These are phyloP conservation scores for Callyntrura guangdongensis DNA, from an alignment of 2,888 invertebrate genomes.

Conservation along the genomic window DNA sequence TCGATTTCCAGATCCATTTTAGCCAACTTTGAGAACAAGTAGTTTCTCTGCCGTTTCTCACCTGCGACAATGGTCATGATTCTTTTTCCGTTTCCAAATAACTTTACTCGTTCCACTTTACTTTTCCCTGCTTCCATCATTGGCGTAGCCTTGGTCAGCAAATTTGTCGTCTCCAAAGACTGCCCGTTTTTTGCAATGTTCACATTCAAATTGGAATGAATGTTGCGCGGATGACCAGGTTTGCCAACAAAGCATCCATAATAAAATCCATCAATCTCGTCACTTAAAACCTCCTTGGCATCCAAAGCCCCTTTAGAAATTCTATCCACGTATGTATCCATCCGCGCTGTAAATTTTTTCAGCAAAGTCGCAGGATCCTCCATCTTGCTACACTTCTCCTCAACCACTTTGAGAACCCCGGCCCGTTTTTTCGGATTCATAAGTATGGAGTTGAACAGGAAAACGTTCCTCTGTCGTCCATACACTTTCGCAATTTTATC, in stretches of 20 bases:
- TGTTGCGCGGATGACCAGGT: background rate
- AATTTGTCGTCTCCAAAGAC: background rate
- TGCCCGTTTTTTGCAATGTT: conserved; percentile 8
- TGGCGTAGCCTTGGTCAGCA: background rate
- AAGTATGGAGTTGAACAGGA: background rate
- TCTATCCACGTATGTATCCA: conserved; percentile 1
- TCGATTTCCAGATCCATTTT: conserved; percentile 14
- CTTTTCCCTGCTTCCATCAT: conserved; percentile 4
- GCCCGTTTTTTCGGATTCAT: background rate
- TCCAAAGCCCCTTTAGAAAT: background rate
- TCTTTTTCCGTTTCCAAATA: conserved; percentile 25
- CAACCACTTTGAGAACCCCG: background rate
- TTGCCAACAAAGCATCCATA: background rate
- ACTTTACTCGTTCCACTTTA: background rate
- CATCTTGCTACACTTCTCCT: background rate
- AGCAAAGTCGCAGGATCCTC: background rate
- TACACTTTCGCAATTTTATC: conserved; percentile 19
- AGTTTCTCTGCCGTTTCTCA: conserved; percentile 2
- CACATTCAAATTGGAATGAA: conserved; percentile 28
- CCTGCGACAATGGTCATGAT: conserved; percentile 4
- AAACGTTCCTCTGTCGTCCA: background rate
- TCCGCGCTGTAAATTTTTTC: background rate
- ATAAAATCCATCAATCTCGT: background rate
- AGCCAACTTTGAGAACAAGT: conserved; percentile 8
- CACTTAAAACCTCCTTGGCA: background rate